Conservation (phyloP, 2,888 invertebrate genomes). For the Thymelicus lineola region DNA sequence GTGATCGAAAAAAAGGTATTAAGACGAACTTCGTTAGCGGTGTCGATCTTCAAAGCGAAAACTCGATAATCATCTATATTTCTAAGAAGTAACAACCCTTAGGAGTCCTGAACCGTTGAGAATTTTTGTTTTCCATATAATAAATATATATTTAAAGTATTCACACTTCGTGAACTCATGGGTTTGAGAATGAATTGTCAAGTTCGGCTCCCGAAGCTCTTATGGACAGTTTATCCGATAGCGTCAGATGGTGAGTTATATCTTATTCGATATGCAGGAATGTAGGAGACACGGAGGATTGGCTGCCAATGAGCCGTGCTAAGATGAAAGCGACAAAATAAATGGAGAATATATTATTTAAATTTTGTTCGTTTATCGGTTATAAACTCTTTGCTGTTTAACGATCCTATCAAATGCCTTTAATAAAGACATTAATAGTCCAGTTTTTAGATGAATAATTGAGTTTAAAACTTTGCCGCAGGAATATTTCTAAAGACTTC, state of each 20-base stretch:
- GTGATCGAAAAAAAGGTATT: conserved; percentile 67
- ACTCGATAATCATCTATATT: conserved; percentile 75
- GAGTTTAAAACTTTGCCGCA: conserved; percentile 57
- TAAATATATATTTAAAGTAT: conserved; percentile 73
- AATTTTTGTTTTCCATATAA: conserved; percentile 64
- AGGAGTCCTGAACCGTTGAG: conserved; percentile 61
- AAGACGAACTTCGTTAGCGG: conserved; percentile 76
- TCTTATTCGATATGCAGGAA: conserved; percentile 71
- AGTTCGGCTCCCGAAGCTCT: conserved; percentile 50
- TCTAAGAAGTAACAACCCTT: conserved; percentile 71
- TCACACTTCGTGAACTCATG: conserved; percentile 70
- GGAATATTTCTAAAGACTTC: conserved; percentile 50
- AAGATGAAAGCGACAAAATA: conserved; percentile 46
- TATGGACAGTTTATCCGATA: conserved; percentile 63
- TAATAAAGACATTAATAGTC: conserved; percentile 59
- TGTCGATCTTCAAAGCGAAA: conserved; percentile 72
- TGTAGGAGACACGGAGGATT: conserved; percentile 62
- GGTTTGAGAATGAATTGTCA: conserved; percentile 72
- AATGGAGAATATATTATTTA: conserved; percentile 47
- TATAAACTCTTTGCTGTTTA: conserved; percentile 17
- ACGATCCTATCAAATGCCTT: conserved; percentile 34
- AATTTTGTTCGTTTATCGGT: conserved; percentile 26
- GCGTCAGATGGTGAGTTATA: conserved; percentile 58
- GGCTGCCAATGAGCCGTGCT: conserved; percentile 71
- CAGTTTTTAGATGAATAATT: conserved; percentile 49